Evolutionary conservation across 2,797 vertebrate species (phyloP), one percentile per base, ranked within the genome.

Genomic region (Pagetopsis macropterus): DNA sequence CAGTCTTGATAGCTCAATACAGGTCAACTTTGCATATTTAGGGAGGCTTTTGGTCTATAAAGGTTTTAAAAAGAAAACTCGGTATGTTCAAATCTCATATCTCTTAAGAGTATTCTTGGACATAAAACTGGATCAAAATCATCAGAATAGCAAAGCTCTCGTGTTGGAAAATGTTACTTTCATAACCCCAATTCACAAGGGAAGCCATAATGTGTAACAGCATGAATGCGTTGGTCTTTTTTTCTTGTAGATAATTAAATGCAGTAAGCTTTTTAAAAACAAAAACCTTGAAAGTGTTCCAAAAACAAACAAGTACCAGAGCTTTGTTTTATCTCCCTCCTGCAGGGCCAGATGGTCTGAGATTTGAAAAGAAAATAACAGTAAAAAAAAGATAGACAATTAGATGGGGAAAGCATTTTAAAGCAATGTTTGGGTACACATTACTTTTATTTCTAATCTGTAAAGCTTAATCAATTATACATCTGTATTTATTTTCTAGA

Each of bases 231-330:
- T 37, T 40, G 5, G 43, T 45, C 27, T 8, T 16, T 3, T 44
- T n/a, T n/a, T 33, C 31, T 31, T 58, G 15, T 12, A 37, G 19
- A 41, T 44, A n/a, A 75, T 64, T 52, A 44, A 27, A 49, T 16
- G 40, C 60, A 50, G 19, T 40, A n/a, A 50, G 51, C 17, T 43
- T 9, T 14, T 37, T 37, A 7, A 37, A 9, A 40, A 58, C 45
- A 0, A 0, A 62, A 64, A 75, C 23, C 9, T 15, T 19, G 9
- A 59, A 44, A 40, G 21, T 15, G 33, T 61, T 19, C 40, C 27
- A 31, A 16, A 48, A 6, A 21, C 54, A 49, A 71, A 77, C 16
- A 37, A 46, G 52, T 68, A 51, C 9, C 57, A 59, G 58, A 37
- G 33, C 33, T 37, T 37, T 37, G 33, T 37, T 75, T 62, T n/a